Evolutionary conservation across 2,888 invertebrate genomes (phyloP), one percentile per base, ranked within the genome.

Genomic region (Dioctria linearis): DNA sequence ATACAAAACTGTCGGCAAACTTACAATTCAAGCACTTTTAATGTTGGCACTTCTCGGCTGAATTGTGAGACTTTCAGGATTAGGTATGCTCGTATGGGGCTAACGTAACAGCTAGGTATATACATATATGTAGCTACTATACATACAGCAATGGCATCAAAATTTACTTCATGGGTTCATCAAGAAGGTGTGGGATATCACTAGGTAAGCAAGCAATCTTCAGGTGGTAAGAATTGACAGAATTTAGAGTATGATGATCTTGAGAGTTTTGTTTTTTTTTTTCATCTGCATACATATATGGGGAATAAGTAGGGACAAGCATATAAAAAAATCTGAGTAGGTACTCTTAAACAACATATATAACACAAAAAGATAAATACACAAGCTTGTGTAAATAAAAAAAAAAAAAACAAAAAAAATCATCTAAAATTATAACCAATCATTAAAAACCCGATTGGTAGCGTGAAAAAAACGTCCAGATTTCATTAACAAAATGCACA

Each of bases 401-500:
- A 65, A 65, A n/a, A n/a, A n/a, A n/a, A 67, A 67, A 67, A 67
- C n/a, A n/a, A n/a, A n/a, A 25, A 67, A 67, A 67, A 67, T 37
- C 49, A 37, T 51, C 51, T 69, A 51, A 69, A 69, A 49, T 51
- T 69, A 8, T 11, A 69, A 69, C 69, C 69, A 37, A 69, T 69
- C 69, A 69, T 69, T 69, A 69, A 51, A 51, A 37, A 37, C 11
- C 54, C n/a, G 51, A 59, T 51, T 42, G 9, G 9, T 43, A 59
- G 40, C 57, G 57, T 59, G 73, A 75, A 59, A 59, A 57, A 59
- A 59, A 75, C 43, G 57, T 25, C 11, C 63, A 13, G 49, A 63
- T 76, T 76, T 76, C 76, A 76, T 76, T 76, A 76, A 76, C 11
- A 76, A 76, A 76, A 76, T 76, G 76, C 76, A 76, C 76, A 76